These are phyloP conservation scores for Alosa sapidissima DNA, from an alignment of 2,797 vertebrate species.

Conservation along the genomic window DNA sequence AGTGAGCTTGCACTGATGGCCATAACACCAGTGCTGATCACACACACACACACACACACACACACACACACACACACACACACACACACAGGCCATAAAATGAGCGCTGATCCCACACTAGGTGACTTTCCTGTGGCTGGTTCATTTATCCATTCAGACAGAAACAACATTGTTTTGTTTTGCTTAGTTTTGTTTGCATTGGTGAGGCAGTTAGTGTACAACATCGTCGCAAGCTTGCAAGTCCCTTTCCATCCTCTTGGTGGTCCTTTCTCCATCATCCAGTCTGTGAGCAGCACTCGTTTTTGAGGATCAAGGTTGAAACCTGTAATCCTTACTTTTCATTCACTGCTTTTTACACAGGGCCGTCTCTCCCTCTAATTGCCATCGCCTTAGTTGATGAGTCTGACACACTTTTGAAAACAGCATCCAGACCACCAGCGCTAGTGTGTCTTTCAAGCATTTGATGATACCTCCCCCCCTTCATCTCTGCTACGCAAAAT, in stretches of 20 bases:
- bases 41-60: no score
- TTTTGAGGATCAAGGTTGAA: background rate
- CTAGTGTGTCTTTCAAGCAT: background rate
- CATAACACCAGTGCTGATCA: background rate
- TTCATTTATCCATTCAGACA: background rate
- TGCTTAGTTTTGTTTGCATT: background rate
- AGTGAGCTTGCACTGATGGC: background rate
- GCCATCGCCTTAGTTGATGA: no score
- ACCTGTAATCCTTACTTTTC: background rate
- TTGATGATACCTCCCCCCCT: background rate
- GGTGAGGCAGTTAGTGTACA: background rate
- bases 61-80: no score
- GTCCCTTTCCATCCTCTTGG: background rate
- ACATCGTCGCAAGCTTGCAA: background rate
- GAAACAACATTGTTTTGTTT: background rate
- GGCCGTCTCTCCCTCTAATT: no score
- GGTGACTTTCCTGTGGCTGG: background rate
- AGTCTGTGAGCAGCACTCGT: background rate
- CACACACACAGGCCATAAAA: no score
- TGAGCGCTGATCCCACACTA: background rate
- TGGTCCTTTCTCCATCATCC: background rate
- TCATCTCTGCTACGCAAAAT: background rate
- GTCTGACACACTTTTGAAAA: no score
- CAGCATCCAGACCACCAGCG: background rate
- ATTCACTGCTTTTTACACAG: background rate